Evolutionary conservation across 2,888 invertebrate genomes (phyloP), one percentile per base, ranked within the genome.

Genomic region (Lordiphosa fenestrarum): DNA sequence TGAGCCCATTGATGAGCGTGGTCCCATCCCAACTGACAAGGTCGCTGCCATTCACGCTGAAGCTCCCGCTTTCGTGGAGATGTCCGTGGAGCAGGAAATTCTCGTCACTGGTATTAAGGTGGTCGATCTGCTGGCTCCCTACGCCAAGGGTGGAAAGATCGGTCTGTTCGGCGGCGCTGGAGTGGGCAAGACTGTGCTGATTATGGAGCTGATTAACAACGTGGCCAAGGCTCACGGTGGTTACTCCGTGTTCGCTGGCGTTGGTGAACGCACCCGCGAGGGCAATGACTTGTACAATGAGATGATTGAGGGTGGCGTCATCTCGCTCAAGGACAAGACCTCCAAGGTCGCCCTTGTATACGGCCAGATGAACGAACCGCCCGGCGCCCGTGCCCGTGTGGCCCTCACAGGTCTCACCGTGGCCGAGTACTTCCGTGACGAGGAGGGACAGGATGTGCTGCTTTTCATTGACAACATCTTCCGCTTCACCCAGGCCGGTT

Each of bases 401-500:
- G 97, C 96, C 62, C 91, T 98, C 71, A 96, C 97, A 81, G 97
- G 97, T 73, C 91, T 98, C 68, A 97, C 97, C 30, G 95, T 97
- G 37, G 97, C 98, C 23, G 97, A 97, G 88, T 96, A 97, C 89
- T 97, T 97, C 95, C 94, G 97, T 90, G 97, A 98, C 86, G 92
- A 94, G 86, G 96, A 97, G 90, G 97, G 97, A 83, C 97, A 98
- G 88, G 96, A 98, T 90, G 97, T 98, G 89, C 91, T 97, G 87
- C 93, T 98, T 53, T 98, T 97, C 91, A 97, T 97, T 90, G 97
- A 98, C 92, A 98, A 98, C 92, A 98, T 97, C 90, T 98, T 97
- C 94, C 93, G 95, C 88, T 96, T 96, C 91, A 96, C 96, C 47
- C 96, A 96, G 90, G 96, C 96, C 82, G 96, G 96, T 91, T 96